Evolutionary conservation across 2,113 vertebrate species (phyloP), one percentile per base, ranked within the genome.

Genomic region (Eclectus roratus): DNA sequence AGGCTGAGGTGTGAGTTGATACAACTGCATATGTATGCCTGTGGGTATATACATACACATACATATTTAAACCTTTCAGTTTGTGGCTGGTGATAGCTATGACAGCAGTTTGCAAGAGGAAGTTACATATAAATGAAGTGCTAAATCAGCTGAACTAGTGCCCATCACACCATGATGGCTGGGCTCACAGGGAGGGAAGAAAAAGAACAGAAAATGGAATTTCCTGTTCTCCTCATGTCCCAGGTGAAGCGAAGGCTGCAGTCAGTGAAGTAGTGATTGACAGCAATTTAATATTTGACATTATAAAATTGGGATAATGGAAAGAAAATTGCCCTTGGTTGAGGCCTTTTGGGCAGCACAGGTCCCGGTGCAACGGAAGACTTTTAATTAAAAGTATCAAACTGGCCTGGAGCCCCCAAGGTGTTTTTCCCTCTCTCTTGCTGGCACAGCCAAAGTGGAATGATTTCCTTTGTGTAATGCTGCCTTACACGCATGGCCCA

Each of bases 351-450:
- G 14, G 68, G 68, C 53, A 73, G 44, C 12, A 9, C 13, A 24
- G 39, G 16, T 77, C 79, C 88, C 63, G 72, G 87, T 80, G 66
- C 84, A 88, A 61, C 47, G 71, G 94, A 50, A 11, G 84, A 79
- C 78, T 88, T 88, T 28, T 89, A 90, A 80, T 91, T 92, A 60
- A 52, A 95, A 86, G 37, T 92, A 84, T 69, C 39, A 81, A 35
- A 4, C 65, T 94, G 92, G 87, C 91, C 43, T 25, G 13, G 81
- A 65, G 92, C 85, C 52, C 55, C 58, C 0, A 10, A 15, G 5
- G 6, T 71, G 60, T 53, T 83, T 52, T 64, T 21, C 14, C 46
- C 16, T 11, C 63, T 9, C 33, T 55, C 16, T 13, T 24, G 37
- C 83, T 88, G 88, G 83, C n/a, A 35, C 31, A 80, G 83, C 56